Percentiles rank a stretch among this genome's conserved stretches.
Evolutionary conservation across 2,113 vertebrate species (phyloP).

Genomic region (Vulpes vulpes): DNA sequence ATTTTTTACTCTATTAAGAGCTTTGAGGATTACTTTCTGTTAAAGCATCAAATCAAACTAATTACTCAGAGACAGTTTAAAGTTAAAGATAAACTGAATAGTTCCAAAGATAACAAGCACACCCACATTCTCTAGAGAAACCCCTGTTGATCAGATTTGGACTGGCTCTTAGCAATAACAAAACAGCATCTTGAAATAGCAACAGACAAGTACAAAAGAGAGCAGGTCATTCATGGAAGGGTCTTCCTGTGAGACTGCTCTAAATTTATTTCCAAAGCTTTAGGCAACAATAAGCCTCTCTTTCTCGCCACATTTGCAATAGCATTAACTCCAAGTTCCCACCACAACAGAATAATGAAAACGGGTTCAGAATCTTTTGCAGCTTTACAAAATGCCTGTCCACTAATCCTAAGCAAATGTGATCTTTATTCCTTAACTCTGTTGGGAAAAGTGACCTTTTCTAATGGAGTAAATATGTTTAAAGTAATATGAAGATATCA

Average conservation of each 20-base stretch:
- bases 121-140: conserved; percentile 67
- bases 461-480: conserved; percentile 32
- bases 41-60: conserved; percentile 74
- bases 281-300: conserved; percentile 46
- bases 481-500: conserved; percentile 17
- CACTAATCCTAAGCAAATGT: neutral
- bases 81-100: conserved; percentile 78
- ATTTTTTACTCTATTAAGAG: conserved; percentile 56
- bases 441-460: neutral
- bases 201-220: conserved; percentile 50
- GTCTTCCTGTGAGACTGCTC: conserved; percentile 56
- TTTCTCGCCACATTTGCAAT: conserved; percentile 19
- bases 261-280: conserved; percentile 66
- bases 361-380: neutral
- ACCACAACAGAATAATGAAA: conserved; percentile 30
- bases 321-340: conserved; percentile 16
- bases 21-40: conserved; percentile 74
- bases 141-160: conserved; percentile 67
- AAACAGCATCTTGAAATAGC: conserved; percentile 69
- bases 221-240: neutral
- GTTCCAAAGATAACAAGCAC: conserved; percentile 66
- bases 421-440: neutral
- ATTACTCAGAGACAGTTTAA: conserved; percentile 76
- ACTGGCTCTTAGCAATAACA: conserved; percentile 50
- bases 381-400: conserved; percentile 6